Evolutionary conservation across 2,113 vertebrate genomes (phyloP).

Genomic region (Centropus bengalensis): DNA sequence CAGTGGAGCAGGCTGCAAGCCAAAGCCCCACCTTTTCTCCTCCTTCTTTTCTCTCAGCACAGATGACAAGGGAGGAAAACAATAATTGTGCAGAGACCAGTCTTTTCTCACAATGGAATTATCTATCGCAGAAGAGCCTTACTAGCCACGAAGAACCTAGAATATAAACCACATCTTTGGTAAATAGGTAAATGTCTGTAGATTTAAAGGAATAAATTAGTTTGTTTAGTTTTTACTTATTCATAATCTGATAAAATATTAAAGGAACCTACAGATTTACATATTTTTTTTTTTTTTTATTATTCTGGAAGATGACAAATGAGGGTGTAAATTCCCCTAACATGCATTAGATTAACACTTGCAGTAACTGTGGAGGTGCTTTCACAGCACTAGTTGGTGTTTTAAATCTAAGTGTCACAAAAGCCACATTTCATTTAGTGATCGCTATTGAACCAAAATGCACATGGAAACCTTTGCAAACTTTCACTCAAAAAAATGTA

Average conservation of each 20-base stretch:
- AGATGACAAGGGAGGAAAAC: background rate
- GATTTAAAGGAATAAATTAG: background rate
- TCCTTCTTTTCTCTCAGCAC: background rate
- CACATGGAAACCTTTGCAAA: background rate
- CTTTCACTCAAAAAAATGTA: background rate
- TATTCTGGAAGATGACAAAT: background rate
- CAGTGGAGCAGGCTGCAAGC: accelerated
- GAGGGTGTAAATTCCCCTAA: background rate
- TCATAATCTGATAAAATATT: background rate
- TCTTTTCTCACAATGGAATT: background rate
- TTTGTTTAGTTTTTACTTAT: background rate
- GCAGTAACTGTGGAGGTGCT: background rate
- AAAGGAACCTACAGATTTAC: background rate
- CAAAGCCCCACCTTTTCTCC: background rate
- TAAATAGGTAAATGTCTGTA: accelerated
- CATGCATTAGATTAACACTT: background rate
- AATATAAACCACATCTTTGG: background rate
- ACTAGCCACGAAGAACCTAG: background rate
- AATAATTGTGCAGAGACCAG: background rate
- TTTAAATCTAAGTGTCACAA: background rate
- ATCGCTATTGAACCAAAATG: background rate
- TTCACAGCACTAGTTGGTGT: background rate
- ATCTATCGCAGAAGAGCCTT: background rate
- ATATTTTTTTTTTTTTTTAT: background rate
- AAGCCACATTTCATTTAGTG: background rate